Percentiles rank a stretch among this genome's conserved stretches.
These are phyloP conservation scores for Geophilus truncorum DNA, from an alignment of 2,888 invertebrate species.

Conservation along the genomic window DNA sequence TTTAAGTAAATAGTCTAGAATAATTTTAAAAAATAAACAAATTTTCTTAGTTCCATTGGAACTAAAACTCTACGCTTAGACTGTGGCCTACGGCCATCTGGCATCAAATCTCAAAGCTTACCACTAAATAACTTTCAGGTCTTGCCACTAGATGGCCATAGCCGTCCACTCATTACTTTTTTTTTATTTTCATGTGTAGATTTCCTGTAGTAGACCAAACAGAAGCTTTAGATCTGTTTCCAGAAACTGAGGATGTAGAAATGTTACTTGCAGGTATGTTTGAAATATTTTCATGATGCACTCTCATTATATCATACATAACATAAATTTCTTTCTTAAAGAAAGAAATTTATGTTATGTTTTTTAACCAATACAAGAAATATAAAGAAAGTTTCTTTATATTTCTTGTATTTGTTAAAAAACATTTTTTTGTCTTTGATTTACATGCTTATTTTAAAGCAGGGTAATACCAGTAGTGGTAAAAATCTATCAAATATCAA, in stretches of 20 bases:
- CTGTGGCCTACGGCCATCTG: too few species aligned
- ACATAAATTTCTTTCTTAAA: background rate
- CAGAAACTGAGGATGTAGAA: background rate
- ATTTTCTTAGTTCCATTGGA: too few species aligned
- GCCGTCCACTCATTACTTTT: background rate
- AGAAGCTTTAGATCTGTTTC: background rate
- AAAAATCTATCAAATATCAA: too few species aligned
- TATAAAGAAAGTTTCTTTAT: too few species aligned
- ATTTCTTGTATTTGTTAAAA: too few species aligned
- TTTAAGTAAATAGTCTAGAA: too few species aligned
- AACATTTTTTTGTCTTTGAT: too few species aligned
- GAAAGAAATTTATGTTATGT: background rate
- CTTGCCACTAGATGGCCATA: background rate
- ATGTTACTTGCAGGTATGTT: conserved; percentile 7
- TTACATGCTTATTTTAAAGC: too few species aligned
- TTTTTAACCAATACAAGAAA: too few species aligned
- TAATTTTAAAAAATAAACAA: too few species aligned
- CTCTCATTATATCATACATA: background rate
- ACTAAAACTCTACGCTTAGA: too few species aligned
- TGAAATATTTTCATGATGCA: background rate
- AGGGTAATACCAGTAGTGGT: too few species aligned
- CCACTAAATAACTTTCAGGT: background rate
- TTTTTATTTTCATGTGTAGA: background rate
- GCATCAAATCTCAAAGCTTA: background rate
- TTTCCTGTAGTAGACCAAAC: background rate